These are phyloP conservation scores for Holothuria glaberrima DNA, from an alignment of 35 echinoderm and acorn worm genomes.

Conservation along the genomic window DNA sequence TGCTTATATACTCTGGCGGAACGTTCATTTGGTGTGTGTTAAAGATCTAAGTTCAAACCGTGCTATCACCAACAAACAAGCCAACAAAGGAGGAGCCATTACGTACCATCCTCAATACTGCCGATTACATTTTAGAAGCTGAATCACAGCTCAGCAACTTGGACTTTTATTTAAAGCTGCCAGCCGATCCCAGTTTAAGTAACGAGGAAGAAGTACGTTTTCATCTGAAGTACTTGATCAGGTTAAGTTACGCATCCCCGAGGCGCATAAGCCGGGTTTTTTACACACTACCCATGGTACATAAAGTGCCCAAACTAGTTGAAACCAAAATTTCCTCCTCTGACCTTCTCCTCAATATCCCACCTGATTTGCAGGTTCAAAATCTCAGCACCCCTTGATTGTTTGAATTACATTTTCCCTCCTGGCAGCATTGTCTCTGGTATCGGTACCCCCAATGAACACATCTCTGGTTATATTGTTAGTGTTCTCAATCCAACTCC, in stretches of 20 bases:
- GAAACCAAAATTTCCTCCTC: constrained; percentile 3
- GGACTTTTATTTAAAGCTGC: neutral
- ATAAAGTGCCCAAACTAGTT: constrained; percentile 5
- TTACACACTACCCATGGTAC: neutral
- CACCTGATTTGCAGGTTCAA: no score
- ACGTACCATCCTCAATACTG: constrained; percentile 43
- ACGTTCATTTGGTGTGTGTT: no score
- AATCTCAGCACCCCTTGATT: constrained; percentile 1
- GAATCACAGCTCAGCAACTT: constrained; percentile 1
- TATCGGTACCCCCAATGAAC: no score
- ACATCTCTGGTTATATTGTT: no score
- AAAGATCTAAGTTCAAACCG: neutral
- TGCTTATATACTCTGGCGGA: no score
- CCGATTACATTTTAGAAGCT: constrained; percentile 23
- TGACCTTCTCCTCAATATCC: neutral
- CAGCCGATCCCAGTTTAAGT: neutral
- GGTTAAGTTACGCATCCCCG: no score
- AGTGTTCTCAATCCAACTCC: no score
- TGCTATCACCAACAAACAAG: constrained; percentile 5
- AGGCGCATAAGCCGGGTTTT: neutral
- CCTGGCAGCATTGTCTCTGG: no score
- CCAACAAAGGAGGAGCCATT: constrained; percentile 35
- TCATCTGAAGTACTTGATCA: no score
- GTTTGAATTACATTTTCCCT: no score
- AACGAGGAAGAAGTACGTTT: constrained; percentile 1